These are phyloP conservation scores for Octopus bimaculoides DNA, from an alignment of 1,140 invertebrate species.

Conservation along the genomic window DNA sequence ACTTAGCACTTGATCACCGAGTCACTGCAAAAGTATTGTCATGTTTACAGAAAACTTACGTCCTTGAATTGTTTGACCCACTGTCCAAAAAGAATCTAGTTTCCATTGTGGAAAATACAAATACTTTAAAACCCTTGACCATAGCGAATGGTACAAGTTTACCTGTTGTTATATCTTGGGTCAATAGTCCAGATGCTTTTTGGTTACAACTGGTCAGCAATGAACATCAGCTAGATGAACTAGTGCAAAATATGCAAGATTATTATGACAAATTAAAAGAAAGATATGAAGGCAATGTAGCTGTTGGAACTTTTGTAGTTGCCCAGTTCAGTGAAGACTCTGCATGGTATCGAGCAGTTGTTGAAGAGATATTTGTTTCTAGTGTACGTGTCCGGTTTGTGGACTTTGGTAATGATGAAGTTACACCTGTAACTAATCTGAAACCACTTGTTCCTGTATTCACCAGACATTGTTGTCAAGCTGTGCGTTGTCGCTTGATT, in stretches of 20 bases:
- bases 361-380: slow-evolving; percentile 59
- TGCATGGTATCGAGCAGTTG: slow-evolving; percentile 75
- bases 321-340: slow-evolving; percentile 71
- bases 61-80: slow-evolving; percentile 27
- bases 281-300: slow-evolving; percentile 14
- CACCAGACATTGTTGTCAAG: slow-evolving; percentile 28
- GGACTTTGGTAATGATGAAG: slow-evolving; percentile 64
- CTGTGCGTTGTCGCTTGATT: slow-evolving; percentile 32
- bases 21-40: slow-evolving; percentile 24
- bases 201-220: slow-evolving; percentile 57
- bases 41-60: slow-evolving; percentile 17
- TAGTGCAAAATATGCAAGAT: slow-evolving; percentile 56
- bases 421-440: slow-evolving; percentile 35
- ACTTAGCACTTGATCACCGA: slow-evolving; percentile 35
- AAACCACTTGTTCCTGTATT: slow-evolving; percentile 29
- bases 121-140: background rate
- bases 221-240: slow-evolving; percentile 47
- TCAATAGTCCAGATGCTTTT: slow-evolving; percentile 56
- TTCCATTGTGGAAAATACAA: background rate
- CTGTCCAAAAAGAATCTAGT: background rate
- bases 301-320: slow-evolving; percentile 62
- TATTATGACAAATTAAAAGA: slow-evolving; percentile 28
- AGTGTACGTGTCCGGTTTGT: slow-evolving; percentile 75
- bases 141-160: background rate
- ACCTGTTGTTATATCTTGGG: slow-evolving; percentile 43